phyloP scores from a whole-genome alignment of 1,140 invertebrate genomes.

The Dysdera silvatica region DNA sequence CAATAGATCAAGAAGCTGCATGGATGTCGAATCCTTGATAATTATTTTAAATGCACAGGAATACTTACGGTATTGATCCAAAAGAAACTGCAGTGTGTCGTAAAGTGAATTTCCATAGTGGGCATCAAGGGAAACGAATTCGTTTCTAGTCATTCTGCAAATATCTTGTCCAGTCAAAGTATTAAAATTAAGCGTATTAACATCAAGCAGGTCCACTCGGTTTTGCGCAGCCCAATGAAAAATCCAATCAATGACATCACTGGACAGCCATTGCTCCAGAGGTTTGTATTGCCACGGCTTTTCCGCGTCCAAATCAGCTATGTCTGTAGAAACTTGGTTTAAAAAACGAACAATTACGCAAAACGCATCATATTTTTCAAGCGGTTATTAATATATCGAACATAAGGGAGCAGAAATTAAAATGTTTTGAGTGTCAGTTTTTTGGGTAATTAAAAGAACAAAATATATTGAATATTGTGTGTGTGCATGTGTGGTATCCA shows the following conservation, averaged over 20 bases:
- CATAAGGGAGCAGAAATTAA: too few species aligned
- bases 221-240: slow-evolving; percentile 20
- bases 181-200: slow-evolving; percentile 22
- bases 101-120: slow-evolving; percentile 5
- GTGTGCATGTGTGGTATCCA: too few species aligned
- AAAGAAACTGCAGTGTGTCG: slow-evolving; percentile 10
- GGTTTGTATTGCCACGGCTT: slow-evolving; percentile 19
- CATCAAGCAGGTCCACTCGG: slow-evolving; percentile 10
- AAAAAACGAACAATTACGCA: too few species aligned
- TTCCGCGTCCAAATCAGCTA: slow-evolving; percentile 15
- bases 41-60: background rate
- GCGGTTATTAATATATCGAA: too few species aligned
- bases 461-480: too few species aligned
- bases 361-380: too few species aligned
- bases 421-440: too few species aligned
- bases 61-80: slow-evolving; percentile 20
- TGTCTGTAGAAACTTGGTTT: background rate
- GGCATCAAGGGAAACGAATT: slow-evolving; percentile 17
- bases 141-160: slow-evolving; percentile 13
- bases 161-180: slow-evolving; percentile 12
- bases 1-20: too few species aligned
- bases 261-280: slow-evolving; percentile 21
- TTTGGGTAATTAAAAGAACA: too few species aligned
- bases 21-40: background rate
- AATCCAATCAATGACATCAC: slow-evolving; percentile 18